Evolutionary conservation across 2,888 invertebrate genomes (phyloP).

Genomic region (Pammene aurita): DNA sequence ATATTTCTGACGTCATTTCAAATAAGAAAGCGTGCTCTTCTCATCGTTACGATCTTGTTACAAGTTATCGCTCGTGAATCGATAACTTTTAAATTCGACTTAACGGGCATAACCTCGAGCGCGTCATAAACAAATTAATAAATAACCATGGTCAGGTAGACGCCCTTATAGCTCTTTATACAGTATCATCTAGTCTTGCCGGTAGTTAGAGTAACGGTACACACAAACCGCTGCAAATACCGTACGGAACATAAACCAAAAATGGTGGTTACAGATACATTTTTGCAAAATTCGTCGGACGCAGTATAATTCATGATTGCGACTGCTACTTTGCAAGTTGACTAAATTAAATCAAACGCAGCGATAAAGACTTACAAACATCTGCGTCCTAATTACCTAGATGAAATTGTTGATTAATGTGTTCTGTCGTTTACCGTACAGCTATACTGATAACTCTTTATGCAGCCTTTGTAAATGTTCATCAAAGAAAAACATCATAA

Average conservation of each 20-base stretch:
- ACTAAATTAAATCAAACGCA: slow-evolving; percentile 20
- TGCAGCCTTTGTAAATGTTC: slow-evolving; percentile 54
- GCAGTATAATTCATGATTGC: slow-evolving; percentile 1
- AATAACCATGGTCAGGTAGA: slow-evolving; percentile 18
- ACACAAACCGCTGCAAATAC: slow-evolving; percentile 73
- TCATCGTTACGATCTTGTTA: not conserved
- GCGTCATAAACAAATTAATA: slow-evolving; percentile 26
- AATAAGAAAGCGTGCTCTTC: slow-evolving; percentile 13
- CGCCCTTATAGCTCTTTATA: slow-evolving; percentile 44
- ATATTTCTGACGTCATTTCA: slow-evolving; percentile 12
- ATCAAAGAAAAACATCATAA: slow-evolving; percentile 55
- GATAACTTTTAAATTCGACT: slow-evolving; percentile 21
- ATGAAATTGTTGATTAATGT: slow-evolving; percentile 46
- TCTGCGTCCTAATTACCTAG: slow-evolving; percentile 56
- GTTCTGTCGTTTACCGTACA: slow-evolving; percentile 20
- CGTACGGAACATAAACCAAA: slow-evolving; percentile 70
- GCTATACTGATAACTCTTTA: slow-evolving; percentile 24
- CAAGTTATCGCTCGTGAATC: slow-evolving; percentile 3
- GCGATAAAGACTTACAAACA: slow-evolving; percentile 43
- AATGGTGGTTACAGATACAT: slow-evolving; percentile 56
- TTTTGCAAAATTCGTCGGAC: slow-evolving; percentile 54
- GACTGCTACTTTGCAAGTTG: not conserved
- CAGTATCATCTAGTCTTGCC: slow-evolving; percentile 52
- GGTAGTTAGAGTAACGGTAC: slow-evolving; percentile 73
- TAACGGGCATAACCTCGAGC: slow-evolving; percentile 5